Evolutionary conservation across 2,797 vertebrate genomes (phyloP), one percentile per base, ranked within the genome.

Genomic region (Spizella passerina): DNA sequence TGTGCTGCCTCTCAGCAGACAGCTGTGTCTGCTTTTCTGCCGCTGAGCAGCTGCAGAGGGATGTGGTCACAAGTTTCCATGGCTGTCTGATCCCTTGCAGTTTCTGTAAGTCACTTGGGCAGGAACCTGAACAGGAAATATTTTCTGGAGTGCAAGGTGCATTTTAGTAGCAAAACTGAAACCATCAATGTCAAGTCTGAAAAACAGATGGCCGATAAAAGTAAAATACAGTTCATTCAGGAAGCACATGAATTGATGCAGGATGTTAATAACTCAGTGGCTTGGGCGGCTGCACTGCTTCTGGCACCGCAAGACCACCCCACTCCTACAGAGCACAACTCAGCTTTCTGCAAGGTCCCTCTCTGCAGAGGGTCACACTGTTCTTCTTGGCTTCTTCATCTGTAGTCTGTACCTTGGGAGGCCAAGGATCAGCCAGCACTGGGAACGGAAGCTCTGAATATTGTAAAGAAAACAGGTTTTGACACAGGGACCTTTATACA

Each of bases 61-160:
- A 85, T 6, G 2, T 8, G 22, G n/a, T 75, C 71, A 46, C 81
- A 81, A 83, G 39, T 41, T 53, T 96, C 66, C 78, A 72, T 32
- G 1, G 0, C 44, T 57, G 70, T 75, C 86, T 95, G 78, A 81
- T 92, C 80, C 92, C 66, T 84, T 0, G 0, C 75, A 64, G 69
- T 53, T 86, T 94, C 94, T 96, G 87, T 87, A 93, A 96, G 93
- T 72, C 84, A 79, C 81, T 29, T 18, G 13, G 92, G 82, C 60
- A 93, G 53, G 53, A 92, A 85, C 69, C 50, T 85, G 82, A 94
- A 94, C 82, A 97, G 97, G 95, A 97, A 97, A 81, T 88, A 71
- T 73, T 88, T 91, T 93, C 61, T 56, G 27, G 56, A 53, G 59
- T 6, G 38, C 27, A 93, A 94, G 78, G 81, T 95, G 68, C 56